Evolutionary conservation across 2,797 vertebrate species (phyloP).

Genomic region (Stomatorhinus walkeri): DNA sequence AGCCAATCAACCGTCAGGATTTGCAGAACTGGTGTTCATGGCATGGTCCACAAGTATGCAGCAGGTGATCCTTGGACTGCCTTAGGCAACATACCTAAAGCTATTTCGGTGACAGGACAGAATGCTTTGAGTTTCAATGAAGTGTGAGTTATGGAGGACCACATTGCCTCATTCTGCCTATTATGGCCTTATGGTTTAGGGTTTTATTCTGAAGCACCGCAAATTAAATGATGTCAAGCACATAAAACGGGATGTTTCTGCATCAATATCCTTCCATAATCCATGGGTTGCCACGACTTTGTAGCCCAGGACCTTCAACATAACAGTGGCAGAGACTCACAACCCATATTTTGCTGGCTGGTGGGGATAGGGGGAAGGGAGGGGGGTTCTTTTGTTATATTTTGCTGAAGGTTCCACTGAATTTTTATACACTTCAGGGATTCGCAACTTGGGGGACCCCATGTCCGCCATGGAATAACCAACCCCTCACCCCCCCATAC

Average conservation of each 20-base stretch:
- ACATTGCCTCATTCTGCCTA: neutral
- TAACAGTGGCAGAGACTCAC: neutral
- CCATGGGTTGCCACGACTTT: neutral
- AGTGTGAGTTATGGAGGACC: neutral
- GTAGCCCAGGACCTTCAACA: neutral
- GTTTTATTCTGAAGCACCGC: neutral
- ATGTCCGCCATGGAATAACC: neutral
- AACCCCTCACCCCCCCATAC: neutral
- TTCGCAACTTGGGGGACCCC: neutral
- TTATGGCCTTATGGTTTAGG: neutral
- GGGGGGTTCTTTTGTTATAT: neutral
- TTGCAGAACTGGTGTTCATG: neutral
- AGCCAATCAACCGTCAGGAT: neutral
- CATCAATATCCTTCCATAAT: neutral
- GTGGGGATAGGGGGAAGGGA: neutral
- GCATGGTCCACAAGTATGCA: neutral
- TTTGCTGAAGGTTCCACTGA: neutral
- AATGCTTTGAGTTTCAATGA: neutral
- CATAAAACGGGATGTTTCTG: neutral
- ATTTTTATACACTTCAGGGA: neutral
- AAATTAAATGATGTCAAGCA: neutral
- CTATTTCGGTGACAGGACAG: neutral
- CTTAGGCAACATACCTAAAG: neutral
- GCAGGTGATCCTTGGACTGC: neutral
- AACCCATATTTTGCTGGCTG: neutral